phyloP scores from a whole-genome alignment of 2,113 vertebrate species.

The Caloenas nicobarica region DNA sequence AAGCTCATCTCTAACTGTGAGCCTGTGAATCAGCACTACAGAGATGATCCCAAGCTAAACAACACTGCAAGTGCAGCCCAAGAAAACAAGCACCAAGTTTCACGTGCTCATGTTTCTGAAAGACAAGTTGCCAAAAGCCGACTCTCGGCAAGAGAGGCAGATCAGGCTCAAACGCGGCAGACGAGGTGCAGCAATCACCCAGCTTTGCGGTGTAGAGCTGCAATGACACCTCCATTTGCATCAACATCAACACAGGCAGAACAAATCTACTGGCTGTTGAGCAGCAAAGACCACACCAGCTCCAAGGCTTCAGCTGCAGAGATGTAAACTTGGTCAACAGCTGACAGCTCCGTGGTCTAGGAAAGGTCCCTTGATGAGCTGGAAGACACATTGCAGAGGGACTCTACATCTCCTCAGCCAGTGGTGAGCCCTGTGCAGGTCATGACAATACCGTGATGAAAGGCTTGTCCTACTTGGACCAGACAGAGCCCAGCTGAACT shows the following conservation, averaged over 20 bases:
- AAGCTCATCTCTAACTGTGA: neutral
- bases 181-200: neutral
- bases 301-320: neutral
- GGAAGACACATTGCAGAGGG: neutral
- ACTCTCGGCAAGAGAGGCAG: neutral
- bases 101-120: accelerated
- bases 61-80: neutral
- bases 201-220: accelerated
- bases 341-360: neutral
- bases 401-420: neutral
- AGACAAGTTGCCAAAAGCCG: neutral
- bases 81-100: neutral
- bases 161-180: neutral
- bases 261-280: neutral
- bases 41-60: neutral
- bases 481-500: neutral
- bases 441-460: neutral
- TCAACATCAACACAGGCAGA: neutral
- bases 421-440: neutral
- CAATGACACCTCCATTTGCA: neutral
- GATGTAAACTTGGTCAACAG: neutral
- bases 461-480: neutral
- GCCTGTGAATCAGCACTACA: accelerated
- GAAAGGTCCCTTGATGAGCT: neutral
- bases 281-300: neutral